Percentiles rank a stretch among this genome's conserved stretches.
Conservation (phyloP, 2,113 vertebrate genomes). For the Thunnus thynnus region DNA sequence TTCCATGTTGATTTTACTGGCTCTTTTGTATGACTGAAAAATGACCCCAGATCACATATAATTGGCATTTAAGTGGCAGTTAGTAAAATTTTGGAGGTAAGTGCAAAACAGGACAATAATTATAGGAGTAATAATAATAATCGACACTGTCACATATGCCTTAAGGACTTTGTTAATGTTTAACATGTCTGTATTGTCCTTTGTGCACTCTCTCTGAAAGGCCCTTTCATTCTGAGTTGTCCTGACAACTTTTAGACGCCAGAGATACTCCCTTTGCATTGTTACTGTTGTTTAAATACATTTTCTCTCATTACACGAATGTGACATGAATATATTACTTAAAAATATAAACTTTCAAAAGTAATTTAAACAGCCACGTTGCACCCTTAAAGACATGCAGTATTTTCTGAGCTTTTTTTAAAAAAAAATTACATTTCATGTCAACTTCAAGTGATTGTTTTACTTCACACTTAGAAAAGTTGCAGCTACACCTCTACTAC, state of each 20-base stretch:
- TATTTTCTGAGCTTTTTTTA: neutral
- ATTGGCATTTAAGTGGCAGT: neutral
- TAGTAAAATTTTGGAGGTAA: slow-evolving; percentile 29
- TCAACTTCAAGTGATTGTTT: neutral
- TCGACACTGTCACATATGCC: neutral
- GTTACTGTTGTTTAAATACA: slow-evolving; percentile 1
- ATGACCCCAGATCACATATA: neutral
- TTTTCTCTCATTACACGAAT: neutral
- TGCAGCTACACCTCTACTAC: neutral
- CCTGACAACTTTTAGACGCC: slow-evolving; percentile 32
- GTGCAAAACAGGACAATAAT: neutral
- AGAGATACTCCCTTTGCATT: neutral
- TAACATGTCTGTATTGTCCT: slow-evolving; percentile 14
- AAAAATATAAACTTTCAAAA: neutral
- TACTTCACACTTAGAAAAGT: neutral
- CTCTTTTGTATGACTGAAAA: slow-evolving; percentile 32
- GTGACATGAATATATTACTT: neutral
- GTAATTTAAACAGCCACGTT: neutral
- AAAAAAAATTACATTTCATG: neutral
- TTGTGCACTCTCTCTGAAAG: slow-evolving; percentile 26
- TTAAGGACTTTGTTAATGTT: slow-evolving; percentile 36
- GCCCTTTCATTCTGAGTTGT: slow-evolving; percentile 25
- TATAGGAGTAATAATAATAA: neutral
- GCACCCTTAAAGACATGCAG: neutral
- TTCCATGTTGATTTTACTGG: slow-evolving; percentile 12